Conservation (phyloP, 1,140 invertebrate species). For the Polypedilum pembai region DNA sequence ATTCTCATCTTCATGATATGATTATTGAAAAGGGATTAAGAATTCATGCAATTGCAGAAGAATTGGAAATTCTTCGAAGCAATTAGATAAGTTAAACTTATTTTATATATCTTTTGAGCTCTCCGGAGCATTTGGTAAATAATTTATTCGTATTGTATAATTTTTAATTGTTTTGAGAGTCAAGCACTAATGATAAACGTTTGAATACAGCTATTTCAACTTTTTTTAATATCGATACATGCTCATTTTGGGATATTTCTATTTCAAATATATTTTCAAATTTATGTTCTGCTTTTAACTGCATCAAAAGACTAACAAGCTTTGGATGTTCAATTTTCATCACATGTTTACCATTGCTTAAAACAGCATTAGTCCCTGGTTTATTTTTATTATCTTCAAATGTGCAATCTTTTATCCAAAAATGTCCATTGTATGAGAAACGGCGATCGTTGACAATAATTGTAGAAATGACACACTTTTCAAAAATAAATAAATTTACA, state of each 20-base stretch:
- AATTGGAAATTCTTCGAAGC: conserved; percentile 54
- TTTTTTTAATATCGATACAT: background rate
- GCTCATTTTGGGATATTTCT: background rate
- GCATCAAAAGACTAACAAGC: background rate
- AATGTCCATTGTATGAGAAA: background rate
- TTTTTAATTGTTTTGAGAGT: background rate
- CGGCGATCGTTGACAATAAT: background rate
- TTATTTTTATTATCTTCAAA: too few relatives aligned
- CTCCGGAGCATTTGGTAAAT: background rate
- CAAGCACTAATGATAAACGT: too few relatives aligned
- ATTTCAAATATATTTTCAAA: background rate
- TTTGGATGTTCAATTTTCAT: too few relatives aligned
- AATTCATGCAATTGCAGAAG: conserved; percentile 60
- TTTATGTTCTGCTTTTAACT: background rate
- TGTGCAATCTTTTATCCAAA: conserved; percentile 8
- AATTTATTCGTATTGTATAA: background rate
- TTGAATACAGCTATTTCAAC: background rate
- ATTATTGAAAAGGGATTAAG: conserved; percentile 62
- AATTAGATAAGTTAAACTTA: background rate
- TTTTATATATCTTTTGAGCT: background rate
- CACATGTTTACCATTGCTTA: background rate
- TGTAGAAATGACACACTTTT: background rate
- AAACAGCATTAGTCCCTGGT: too few relatives aligned
- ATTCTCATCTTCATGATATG: conserved; percentile 58
- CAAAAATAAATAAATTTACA: background rate